Evolutionary conservation across 2,888 invertebrate species (phyloP).

Genomic region (Apoderus coryli): DNA sequence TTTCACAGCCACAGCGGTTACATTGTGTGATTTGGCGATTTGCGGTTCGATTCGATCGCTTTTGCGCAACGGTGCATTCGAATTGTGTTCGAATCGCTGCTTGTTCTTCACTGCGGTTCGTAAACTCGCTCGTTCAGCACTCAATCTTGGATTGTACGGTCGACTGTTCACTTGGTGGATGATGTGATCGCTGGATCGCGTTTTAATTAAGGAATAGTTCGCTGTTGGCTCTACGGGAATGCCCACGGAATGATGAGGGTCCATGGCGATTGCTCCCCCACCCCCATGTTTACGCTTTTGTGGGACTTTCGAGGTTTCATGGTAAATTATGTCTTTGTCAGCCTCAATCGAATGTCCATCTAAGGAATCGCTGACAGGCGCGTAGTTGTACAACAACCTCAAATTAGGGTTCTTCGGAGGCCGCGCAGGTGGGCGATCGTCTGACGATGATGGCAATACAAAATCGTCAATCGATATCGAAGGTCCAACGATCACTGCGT

Average conservation of each 20-base stretch:
- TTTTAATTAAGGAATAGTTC: conserved; percentile 23
- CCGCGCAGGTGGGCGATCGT: conserved; percentile 61
- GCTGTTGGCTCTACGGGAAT: conserved; percentile 20
- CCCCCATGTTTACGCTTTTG: conserved; percentile 16
- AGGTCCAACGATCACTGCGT: conserved; percentile 46
- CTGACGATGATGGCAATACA: conserved; percentile 60
- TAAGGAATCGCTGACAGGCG: conserved; percentile 41
- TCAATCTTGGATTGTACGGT: conserved; percentile 21
- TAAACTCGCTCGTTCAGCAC: conserved; percentile 15
- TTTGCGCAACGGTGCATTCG: no score
- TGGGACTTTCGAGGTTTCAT: conserved; percentile 51
- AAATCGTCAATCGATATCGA: conserved; percentile 50
- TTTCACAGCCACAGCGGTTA: conserved; percentile 19
- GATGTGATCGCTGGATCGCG: conserved; percentile 23
- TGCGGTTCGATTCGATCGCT: no score
- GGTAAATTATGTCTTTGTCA: conserved; percentile 42
- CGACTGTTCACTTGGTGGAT: conserved; percentile 26
- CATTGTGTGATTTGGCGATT: conserved; percentile 9
- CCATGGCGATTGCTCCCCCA: background rate
- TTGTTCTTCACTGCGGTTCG: no score
- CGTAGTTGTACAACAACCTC: conserved; percentile 34
- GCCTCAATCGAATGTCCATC: conserved; percentile 46
- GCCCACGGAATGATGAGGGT: conserved; percentile 19
- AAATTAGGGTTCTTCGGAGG: conserved; percentile 66
- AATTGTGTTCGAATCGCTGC: no score